A percentile compares a stretch with the other conserved stretches of the same genome.
These are phyloP conservation scores for Neomicropteryx cornuta DNA, from an alignment of 1,140 invertebrate genomes.

Conservation along the genomic window DNA sequence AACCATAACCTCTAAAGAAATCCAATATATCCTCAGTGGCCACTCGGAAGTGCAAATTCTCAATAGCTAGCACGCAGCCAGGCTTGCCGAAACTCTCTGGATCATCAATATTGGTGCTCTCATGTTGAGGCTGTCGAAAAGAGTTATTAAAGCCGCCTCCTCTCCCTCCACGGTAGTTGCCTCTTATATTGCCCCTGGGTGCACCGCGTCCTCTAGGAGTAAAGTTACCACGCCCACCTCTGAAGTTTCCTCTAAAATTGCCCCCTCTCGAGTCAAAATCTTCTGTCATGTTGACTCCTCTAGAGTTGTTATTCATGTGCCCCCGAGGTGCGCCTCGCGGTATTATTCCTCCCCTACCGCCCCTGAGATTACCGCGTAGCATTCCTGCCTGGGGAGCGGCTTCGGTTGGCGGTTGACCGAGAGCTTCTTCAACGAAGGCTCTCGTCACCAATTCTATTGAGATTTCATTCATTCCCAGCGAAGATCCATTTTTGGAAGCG, in stretches of 20 bases:
- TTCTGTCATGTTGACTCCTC: too few relatives aligned
- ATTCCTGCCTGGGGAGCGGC: too few relatives aligned
- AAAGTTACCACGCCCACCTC: conserved; percentile 24
- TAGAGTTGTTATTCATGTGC: too few relatives aligned
- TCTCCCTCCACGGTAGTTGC: conserved; percentile 16
- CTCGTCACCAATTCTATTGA: conserved; percentile 54
- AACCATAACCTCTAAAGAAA: conserved; percentile 70
- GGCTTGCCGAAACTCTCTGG: conserved; percentile 59
- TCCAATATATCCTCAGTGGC: conserved; percentile 76
- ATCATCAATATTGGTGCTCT: conserved; percentile 9
- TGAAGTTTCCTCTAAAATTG: conserved; percentile 19
- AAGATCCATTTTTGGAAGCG: conserved; percentile 54
- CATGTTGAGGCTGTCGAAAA: conserved; percentile 11
- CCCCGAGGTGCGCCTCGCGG: too few relatives aligned
- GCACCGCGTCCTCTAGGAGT: conserved; percentile 14
- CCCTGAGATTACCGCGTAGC: conserved; percentile 15
- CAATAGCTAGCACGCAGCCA: conserved; percentile 70
- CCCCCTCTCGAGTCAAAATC: conserved; percentile 13
- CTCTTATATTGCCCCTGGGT: conserved; percentile 3
- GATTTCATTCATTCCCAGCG: conserved; percentile 52
- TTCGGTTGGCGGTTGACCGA: too few relatives aligned
- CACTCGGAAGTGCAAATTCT: conserved; percentile 80
- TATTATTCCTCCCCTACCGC: too few relatives aligned
- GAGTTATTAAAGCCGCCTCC: too few relatives aligned
- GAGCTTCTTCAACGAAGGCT: conserved; percentile 29